Percentiles rank a stretch among this genome's conserved stretches.
phyloP scores from a whole-genome alignment of 2,888 invertebrate species.

The Limnephilus auricula region DNA sequence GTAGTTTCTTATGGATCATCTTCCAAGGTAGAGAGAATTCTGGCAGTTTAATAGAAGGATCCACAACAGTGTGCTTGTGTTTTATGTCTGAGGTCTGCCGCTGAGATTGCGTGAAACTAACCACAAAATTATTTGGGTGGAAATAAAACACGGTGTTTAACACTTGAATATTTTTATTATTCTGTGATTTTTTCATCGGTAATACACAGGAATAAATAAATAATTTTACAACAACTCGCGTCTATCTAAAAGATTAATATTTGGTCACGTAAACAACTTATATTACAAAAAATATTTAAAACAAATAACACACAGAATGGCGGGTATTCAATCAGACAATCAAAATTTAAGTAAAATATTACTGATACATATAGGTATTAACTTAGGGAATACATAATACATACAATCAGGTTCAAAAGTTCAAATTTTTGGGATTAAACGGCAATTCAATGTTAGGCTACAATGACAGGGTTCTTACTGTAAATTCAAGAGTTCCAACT shows the following conservation, averaged over 20 bases:
- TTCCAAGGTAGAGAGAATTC: no score
- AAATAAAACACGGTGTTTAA: slow-evolving; percentile 3
- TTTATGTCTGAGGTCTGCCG: no score
- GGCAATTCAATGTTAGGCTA: no score
- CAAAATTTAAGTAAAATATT: neutral
- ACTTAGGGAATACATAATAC: neutral
- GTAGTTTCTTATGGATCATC: no score
- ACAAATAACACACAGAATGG: slow-evolving; percentile 20
- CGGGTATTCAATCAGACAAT: neutral
- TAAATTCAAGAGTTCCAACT: neutral
- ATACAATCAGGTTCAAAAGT: neutral
- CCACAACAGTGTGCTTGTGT: no score
- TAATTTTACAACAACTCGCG: slow-evolving; percentile 29
- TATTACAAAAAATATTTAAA: slow-evolving; percentile 9
- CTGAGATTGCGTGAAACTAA: no score
- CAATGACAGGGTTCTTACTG: no score
- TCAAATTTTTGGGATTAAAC: neutral
- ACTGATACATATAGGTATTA: neutral
- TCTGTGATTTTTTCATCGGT: slow-evolving; percentile 27
- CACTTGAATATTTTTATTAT: slow-evolving; percentile 43
- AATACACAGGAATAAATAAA: slow-evolving; percentile 42
- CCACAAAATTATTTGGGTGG: no score
- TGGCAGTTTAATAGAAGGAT: no score
- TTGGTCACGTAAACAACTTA: slow-evolving; percentile 44
- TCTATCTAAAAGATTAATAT: slow-evolving; percentile 40